These are phyloP conservation scores for Junonia oenone DNA, from an alignment of 2,888 invertebrate genomes.

Conservation along the genomic window DNA sequence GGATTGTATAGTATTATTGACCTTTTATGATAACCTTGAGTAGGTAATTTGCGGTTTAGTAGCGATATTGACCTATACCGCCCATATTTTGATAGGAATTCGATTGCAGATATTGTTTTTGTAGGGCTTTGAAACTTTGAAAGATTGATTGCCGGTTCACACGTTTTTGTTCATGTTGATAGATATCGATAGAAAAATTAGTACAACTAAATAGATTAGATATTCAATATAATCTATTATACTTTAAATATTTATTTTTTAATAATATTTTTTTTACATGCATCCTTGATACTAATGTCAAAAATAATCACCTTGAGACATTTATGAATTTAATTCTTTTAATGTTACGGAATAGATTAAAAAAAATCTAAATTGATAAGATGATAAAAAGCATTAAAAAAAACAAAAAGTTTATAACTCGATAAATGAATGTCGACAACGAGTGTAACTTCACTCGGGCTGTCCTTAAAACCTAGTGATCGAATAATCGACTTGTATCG, in stretches of 20 bases:
- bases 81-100: conserved; percentile 35
- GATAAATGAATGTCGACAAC: conserved; percentile 1
- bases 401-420: background rate
- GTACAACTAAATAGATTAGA: no score
- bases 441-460: background rate
- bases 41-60: conserved; percentile 40
- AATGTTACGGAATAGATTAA: no score
- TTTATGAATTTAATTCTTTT: no score
- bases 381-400: background rate
- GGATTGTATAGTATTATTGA: conserved; percentile 35
- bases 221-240: no score
- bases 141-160: conserved; percentile 30
- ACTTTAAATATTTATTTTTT: no score
- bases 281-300: no score
- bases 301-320: no score
- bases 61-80: conserved; percentile 40
- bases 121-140: conserved; percentile 16
- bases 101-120: conserved; percentile 31
- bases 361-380: no score
- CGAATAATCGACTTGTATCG: conserved; percentile 3
- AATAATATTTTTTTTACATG: no score
- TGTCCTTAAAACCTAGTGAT: conserved; percentile 12
- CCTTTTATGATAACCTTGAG: conserved; percentile 48
- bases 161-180: conserved; percentile 26
- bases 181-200: no score